Base-by-base conservation (phyloP, 1,140 invertebrate genomes). In the Diabrotica undecimpunctata region DNA sequence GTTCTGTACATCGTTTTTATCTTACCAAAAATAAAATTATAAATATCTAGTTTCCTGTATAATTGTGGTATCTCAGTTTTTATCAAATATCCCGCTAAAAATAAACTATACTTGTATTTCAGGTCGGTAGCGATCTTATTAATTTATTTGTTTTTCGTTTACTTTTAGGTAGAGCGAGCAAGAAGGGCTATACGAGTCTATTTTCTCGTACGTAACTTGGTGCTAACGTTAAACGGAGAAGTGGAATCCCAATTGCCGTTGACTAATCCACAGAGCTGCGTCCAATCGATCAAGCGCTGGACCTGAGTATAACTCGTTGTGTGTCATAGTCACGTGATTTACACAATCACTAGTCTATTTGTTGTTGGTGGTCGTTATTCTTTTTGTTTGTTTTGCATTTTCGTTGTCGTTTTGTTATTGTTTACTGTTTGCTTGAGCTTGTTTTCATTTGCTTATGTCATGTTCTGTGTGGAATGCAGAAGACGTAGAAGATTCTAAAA, bases 141-240 rank as follows among this genome's bases (percentile, higher is more conserved):
- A 7, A 55, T 7, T 55, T 8, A 55, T 25, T 55, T 14, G 35
- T 6, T 25, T 36, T 36, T 55, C 10, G 8, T 51, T 6, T 59
- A 67, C 71, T 71, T 79, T 37, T 66, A 93, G 90, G 93, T 96
- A 66, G 97, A 99, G 81, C 85, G 95, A 79, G 94, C 95, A 7
- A 84, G 96, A 57, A 85, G 93, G 67, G 93, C 95, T 0, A 98
- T 99, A 64, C 84, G 96, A 70, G 93, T 96, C 3, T 99, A 97
- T 76, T 96, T 99, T 76, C 80, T 97, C 41, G 85, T 99, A 35
- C 83, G 97, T 57, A 88, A 93, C 74, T 81, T 97, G 14, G 93
- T 91, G 51, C 78, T 97, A 67, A 87, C 86, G 50, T 79, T 98
- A 52, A 87, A 89, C 39, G 89, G 88, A 64, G 93, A 97, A 77